These are phyloP conservation scores for Protophormia terraenovae DNA, from an alignment of 2,888 invertebrate species.

Conservation along the genomic window DNA sequence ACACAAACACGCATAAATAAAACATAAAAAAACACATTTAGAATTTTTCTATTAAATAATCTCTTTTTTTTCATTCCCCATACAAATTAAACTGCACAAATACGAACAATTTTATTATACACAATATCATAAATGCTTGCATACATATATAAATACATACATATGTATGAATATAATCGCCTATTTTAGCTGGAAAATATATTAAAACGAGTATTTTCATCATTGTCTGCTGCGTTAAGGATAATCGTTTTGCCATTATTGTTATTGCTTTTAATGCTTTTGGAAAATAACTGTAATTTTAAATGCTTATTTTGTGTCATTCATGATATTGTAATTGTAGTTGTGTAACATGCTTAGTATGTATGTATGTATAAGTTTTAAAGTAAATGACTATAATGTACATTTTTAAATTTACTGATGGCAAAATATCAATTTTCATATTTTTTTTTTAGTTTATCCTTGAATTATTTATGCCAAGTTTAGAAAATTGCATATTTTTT, in stretches of 20 bases:
- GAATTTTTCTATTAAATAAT: not conserved
- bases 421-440: slow-evolving; percentile 21
- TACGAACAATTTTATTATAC: no score
- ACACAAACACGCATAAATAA: not conserved
- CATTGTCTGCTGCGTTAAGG: slow-evolving; percentile 57
- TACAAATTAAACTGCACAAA: not conserved
- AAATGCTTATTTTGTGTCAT: slow-evolving; percentile 59
- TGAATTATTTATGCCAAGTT: slow-evolving; percentile 16
- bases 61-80: slow-evolving; percentile 3
- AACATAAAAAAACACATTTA: not conserved
- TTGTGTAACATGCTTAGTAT: not conserved
- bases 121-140: not conserved
- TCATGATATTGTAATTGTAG: not conserved
- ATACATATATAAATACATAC: not conserved
- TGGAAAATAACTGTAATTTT: slow-evolving; percentile 59
- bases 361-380: not conserved
- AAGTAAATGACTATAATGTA: slow-evolving; percentile 23
- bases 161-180: slow-evolving; percentile 28
- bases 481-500: not conserved
- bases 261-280: slow-evolving; percentile 64
- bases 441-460: slow-evolving; percentile 14
- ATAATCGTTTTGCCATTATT: slow-evolving; percentile 63
- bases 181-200: slow-evolving; percentile 34
- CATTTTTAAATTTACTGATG: slow-evolving; percentile 6
- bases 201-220: slow-evolving; percentile 11